Evolutionary conservation across 2,888 invertebrate species (phyloP), one percentile per base, ranked within the genome.

Genomic region (Thumatha senex): DNA sequence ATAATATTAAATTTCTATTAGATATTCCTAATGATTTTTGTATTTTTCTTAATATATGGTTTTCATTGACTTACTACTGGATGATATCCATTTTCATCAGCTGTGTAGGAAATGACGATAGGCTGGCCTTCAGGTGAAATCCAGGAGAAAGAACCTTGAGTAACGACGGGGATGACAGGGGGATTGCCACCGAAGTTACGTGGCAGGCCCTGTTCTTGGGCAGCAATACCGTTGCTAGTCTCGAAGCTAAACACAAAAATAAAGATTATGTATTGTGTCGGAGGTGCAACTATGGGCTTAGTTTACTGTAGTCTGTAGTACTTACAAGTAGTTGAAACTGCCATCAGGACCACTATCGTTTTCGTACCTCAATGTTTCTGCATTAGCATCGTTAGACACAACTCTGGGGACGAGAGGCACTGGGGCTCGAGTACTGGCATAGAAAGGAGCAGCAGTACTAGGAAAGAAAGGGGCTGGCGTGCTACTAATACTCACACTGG

Each of bases 1-100:
- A n/a, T n/a, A n/a, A n/a, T n/a, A n/a, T n/a, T n/a, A n/a, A n/a
- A n/a, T n/a, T n/a, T n/a, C n/a, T n/a, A n/a, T n/a, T n/a, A n/a
- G n/a, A n/a, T n/a, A n/a, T n/a, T n/a, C n/a, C n/a, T n/a, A n/a
- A n/a, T n/a, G n/a, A n/a, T n/a, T n/a, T n/a, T n/a, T n/a, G n/a
- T n/a, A n/a, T n/a, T 4, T 24, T 2, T 24, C 5, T 24, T 24
- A 24, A 4, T 24, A 24, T 24, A 24, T 4, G 5, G 18, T 24
- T 24, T 24, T 9, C 9, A 45, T 14, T 29, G 18, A 45, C 47
- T 47, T 40, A 47, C 40, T 29, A 33, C 24, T 29, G 40, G 93
- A 61, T 93, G 93, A 91, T 93, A 95, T 54, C 95, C 95, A 58
- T 94, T 93, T 77, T 95, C 94, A 67, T 95, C 94, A 60, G 95